Conservation (phyloP, 1,140 invertebrate genomes). For the Stegodyphus dumicola region DNA sequence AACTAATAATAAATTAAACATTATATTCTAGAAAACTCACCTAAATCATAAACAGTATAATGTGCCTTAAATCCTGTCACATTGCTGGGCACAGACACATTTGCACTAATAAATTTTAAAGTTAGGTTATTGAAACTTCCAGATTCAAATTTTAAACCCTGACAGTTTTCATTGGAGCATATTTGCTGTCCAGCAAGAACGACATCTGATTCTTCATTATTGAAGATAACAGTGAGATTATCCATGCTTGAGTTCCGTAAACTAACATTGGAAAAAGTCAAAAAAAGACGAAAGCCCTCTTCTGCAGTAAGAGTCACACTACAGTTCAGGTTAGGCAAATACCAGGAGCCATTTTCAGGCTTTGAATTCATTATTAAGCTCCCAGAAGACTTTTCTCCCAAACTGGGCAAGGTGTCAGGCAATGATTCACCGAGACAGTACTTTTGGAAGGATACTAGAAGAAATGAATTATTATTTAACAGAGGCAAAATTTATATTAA, state of each 20-base stretch:
- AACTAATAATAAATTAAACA: no score
- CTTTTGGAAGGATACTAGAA: slow-evolving; percentile 33
- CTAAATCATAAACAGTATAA: slow-evolving; percentile 44
- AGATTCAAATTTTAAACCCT: slow-evolving; percentile 45
- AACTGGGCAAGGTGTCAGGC: neutral
- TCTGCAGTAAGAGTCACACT: slow-evolving; percentile 21
- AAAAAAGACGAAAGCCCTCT: neutral
- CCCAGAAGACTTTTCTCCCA: slow-evolving; percentile 19
- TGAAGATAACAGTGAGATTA: slow-evolving; percentile 36
- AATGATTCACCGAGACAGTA: slow-evolving; percentile 20
- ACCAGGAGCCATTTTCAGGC: slow-evolving; percentile 21
- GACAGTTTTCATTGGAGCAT: slow-evolving; percentile 47
- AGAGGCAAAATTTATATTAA: neutral
- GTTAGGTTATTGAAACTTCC: slow-evolving; percentile 41
- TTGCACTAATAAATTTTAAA: slow-evolving; percentile 46
- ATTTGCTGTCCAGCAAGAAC: slow-evolving; percentile 49
- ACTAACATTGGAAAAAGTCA: slow-evolving; percentile 56
- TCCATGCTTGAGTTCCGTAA: slow-evolving; percentile 50
- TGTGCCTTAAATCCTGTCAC: slow-evolving; percentile 47
- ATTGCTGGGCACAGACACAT: slow-evolving; percentile 41
- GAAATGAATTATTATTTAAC: neutral
- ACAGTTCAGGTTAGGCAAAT: slow-evolving; percentile 32
- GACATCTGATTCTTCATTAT: slow-evolving; percentile 1
- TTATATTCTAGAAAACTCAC: slow-evolving; percentile 1
- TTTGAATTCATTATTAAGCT: slow-evolving; percentile 1